These are phyloP conservation scores for Drosophila ogumai DNA, from an alignment of 1,140 invertebrate species.

Conservation along the genomic window DNA sequence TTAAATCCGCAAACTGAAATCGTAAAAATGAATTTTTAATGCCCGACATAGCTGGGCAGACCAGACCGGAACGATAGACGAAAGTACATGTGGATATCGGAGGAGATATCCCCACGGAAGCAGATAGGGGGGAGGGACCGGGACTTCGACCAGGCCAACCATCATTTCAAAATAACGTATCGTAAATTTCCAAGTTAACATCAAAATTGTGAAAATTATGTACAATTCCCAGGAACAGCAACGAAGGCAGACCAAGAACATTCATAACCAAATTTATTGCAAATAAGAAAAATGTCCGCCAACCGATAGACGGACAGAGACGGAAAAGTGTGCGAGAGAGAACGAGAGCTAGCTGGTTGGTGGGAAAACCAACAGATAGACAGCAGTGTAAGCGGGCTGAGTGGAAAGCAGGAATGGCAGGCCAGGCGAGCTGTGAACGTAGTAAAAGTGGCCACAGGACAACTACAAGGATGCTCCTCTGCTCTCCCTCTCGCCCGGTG, in stretches of 20 bases:
- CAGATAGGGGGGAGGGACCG: conserved; percentile 1
- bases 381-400: conserved; percentile 25
- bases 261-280: conserved; percentile 85
- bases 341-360: not conserved
- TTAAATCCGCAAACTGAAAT: conserved; percentile 55
- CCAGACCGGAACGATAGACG: conserved; percentile 41
- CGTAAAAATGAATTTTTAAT: conserved; percentile 68
- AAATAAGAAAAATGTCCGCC: conserved; percentile 84
- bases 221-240: conserved; percentile 71
- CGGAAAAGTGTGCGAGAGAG: conserved; percentile 6
- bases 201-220: conserved; percentile 84
- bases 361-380: conserved; percentile 37
- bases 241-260: conserved; percentile 63
- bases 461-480: conserved; percentile 42
- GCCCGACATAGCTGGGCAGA: conserved; percentile 23
- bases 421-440: conserved; percentile 42
- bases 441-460: conserved; percentile 59
- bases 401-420: conserved; percentile 50
- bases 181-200: conserved; percentile 84
- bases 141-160: conserved; percentile 32
- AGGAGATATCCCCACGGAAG: conserved; percentile 12
- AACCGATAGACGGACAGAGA: conserved; percentile 55
- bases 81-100: conserved; percentile 26
- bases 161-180: conserved; percentile 82
- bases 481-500: conserved; percentile 17